Evolutionary conservation across 2,888 invertebrate species (phyloP).

Genomic region (Hartigia nigra): DNA sequence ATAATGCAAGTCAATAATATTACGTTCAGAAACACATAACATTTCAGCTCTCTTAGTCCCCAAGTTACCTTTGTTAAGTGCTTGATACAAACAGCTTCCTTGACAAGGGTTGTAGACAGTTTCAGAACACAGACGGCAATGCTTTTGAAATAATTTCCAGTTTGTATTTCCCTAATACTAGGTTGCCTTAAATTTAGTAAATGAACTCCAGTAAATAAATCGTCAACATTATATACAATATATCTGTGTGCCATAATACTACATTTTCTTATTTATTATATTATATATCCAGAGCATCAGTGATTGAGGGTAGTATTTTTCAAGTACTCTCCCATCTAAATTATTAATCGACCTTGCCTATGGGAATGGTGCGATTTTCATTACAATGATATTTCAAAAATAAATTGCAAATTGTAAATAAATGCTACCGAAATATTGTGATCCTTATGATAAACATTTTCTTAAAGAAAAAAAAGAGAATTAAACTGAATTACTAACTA

Average conservation of each 20-base stretch:
- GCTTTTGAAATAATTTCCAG: neutral
- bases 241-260: no score
- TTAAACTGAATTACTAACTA: no score
- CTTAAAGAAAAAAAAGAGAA: no score
- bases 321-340: neutral
- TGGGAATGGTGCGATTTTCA: neutral
- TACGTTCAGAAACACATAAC: neutral
- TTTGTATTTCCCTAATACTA: neutral
- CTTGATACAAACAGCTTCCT: neutral
- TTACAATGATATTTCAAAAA: neutral
- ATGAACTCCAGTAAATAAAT: neutral
- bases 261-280: no score
- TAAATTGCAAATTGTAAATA: no score
- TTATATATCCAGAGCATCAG: no score
- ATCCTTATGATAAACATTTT: no score
- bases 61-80: neutral
- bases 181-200: neutral
- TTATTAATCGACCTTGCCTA: neutral
- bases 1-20: neutral
- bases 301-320: neutral
- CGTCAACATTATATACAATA: neutral
- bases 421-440: no score
- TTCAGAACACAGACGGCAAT: neutral
- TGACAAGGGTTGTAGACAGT: neutral
- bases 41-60: neutral